These are phyloP conservation scores for Aphrophora alni DNA, from an alignment of 2,888 invertebrate species.

Conservation along the genomic window DNA sequence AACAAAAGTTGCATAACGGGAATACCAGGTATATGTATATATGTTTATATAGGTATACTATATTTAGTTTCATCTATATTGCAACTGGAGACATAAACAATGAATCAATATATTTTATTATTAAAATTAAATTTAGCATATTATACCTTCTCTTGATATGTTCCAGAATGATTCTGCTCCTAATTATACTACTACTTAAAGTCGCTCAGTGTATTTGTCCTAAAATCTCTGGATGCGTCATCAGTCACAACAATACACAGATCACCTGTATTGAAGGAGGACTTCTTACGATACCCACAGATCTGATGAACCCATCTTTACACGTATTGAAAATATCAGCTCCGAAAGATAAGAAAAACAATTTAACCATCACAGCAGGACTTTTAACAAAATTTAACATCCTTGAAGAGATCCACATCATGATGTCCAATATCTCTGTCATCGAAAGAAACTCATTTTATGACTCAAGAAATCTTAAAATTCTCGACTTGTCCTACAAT, in stretches of 20 bases:
- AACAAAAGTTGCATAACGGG: too few species aligned
- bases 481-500: conserved; percentile 75
- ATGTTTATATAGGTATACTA: too few species aligned
- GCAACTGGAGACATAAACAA: too few species aligned
- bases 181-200: not conserved
- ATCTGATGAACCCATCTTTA: conserved; percentile 67
- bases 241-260: conserved; percentile 64
- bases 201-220: conserved; percentile 61
- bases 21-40: too few species aligned
- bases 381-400: conserved; percentile 57
- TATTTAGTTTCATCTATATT: too few species aligned
- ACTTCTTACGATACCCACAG: conserved; percentile 70
- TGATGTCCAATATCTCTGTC: conserved; percentile 74
- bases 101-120: too few species aligned
- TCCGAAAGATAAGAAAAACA: conserved; percentile 54
- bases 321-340: conserved; percentile 55
- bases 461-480: conserved; percentile 68
- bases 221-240: conserved; percentile 63
- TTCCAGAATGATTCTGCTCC: not conserved
- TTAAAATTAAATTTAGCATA: too few species aligned
- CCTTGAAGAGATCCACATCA: conserved; percentile 75
- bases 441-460: conserved; percentile 82
- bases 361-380: conserved; percentile 56
- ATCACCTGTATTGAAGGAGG: conserved; percentile 64
- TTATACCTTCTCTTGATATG: too few species aligned